Evolutionary conservation across 2,797 vertebrate species (phyloP), one percentile per base, ranked within the genome.

Genomic region (Gymnoscopelus microlampas): DNA sequence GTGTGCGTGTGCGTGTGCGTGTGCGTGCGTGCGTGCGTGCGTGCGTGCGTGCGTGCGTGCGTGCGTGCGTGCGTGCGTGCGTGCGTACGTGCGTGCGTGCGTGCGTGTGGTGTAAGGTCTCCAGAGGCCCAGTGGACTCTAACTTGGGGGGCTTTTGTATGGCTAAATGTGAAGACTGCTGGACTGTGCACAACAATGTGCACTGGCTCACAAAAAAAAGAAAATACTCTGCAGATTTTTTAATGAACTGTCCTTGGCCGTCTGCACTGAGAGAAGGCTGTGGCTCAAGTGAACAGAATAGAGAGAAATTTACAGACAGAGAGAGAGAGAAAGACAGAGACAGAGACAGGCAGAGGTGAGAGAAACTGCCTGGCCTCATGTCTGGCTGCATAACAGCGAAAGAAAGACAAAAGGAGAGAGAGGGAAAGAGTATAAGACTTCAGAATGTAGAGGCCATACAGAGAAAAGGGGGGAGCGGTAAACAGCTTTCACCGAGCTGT

Each of bases 211-310:
- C 74, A 58, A 49, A 68, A 68, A 73, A 77, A 62, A 47, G 67
- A 81, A 65, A 59, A 48, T 19, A 24, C 65, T 12, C 15, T 11
- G 35, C 53, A 65, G 44, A 65, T 74, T 83, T 70, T 86, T 89
- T 82, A 78, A 85, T 82, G 67, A 87, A 86, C 77, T 83, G 87
- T 88, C 83, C 83, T 87, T 87, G 78, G 85, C 80, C 81, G 83
- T 80, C 76, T 78, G 82, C 67, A 71, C 70, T 29, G 60, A 85
- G 64, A 77, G 48, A 77, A 60, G 66, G n/a, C 76, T 83, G 77
- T 44, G 39, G 39, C 39, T 44, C 39, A 44, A 44, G 39, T 44
- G 39, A 44, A 44, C 39, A 44, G 39, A 44, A 44, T 44, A 7
- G 39, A 44, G 39, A 44, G 32, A 5, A 35, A 5, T 35, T 5